Base-by-base conservation (phyloP, 2,113 vertebrate species). In the Plotosus lineatus region DNA sequence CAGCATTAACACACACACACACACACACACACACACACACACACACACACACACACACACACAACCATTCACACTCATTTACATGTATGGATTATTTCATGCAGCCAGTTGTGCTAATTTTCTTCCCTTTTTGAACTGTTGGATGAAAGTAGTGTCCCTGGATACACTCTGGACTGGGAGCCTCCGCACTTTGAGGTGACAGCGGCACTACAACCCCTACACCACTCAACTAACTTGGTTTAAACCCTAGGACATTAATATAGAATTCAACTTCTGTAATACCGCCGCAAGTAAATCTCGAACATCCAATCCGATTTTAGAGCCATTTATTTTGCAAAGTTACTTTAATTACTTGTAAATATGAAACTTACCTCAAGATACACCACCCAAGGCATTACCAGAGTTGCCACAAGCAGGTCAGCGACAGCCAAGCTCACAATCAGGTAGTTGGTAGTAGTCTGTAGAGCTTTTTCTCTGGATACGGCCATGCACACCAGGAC, bases 391-490 rank as follows among this genome's bases (percentile, higher is more conserved):
- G 98, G 98, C 97, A 99, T 99, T 75, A 98, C 97, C 75, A 99
- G 91, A 0, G 95, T 97, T 83, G 98, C 98, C 76, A 99, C 93
- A 23, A 99, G 93, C 60, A 99, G 95, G 88, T 99, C 98, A 0
- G 98, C 98, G 40, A 99, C 97, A 0, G 98, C 98, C 60, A 99
- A 88, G 89, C 98, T 99, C 87, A 99, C 98, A 0, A 99, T 99
- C 93, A 99, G 90, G 94, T 99, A 99, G 91, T 99, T 99, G 86
- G 98, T 99, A 86, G 98, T 99, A 56, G 98, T 99, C 93, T 99
- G 98, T 80, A 99, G 94, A 36, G 98, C 95, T 82, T 98, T 97
- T 89, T 99, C 98, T 3, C 96, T 90, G 73, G 97, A 98, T 78
- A 99, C 98, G 0, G 98, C 98, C 86, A 99, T 99, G 88, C 98